These are phyloP conservation scores for Thunnus thynnus DNA, from an alignment of 2,113 vertebrate species.

Conservation along the genomic window DNA sequence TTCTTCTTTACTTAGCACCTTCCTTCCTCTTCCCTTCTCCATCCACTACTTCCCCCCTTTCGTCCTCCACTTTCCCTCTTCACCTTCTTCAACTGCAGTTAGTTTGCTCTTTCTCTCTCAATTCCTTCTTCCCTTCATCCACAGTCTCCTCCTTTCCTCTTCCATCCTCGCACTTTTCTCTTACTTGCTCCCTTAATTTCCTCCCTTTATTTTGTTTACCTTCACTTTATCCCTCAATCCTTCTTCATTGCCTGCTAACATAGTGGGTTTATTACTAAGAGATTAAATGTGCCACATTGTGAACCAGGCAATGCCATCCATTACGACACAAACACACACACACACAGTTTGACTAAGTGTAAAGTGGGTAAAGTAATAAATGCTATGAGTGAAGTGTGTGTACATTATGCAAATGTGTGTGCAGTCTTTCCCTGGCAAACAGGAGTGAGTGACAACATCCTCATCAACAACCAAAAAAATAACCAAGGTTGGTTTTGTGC, in stretches of 20 bases:
- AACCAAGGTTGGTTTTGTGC: background rate
- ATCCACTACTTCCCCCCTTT: background rate
- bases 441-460: conserved; percentile 24
- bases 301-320: conserved; percentile 26
- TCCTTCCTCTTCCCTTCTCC: background rate
- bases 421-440: conserved; percentile 25
- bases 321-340: conserved; percentile 29
- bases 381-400: conserved; percentile 20
- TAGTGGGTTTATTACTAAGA: conserved; percentile 28
- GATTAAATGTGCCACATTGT: conserved; percentile 39
- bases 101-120: background rate
- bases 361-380: conserved; percentile 23
- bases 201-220: conserved; percentile 29
- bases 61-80: background rate
- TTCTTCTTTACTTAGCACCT: background rate
- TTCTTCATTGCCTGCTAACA: conserved; percentile 14
- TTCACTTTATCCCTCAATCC: conserved; percentile 21
- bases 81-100: too few relatives aligned
- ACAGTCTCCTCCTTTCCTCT: background rate
- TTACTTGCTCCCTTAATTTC: conserved; percentile 7
- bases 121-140: background rate
- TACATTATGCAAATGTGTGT: conserved; percentile 39
- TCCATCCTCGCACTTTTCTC: background rate
- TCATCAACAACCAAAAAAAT: conserved; percentile 12
- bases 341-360: conserved; percentile 9